Evolutionary conservation across 2,113 vertebrate species (phyloP).

Genomic region (Cebus imitator): DNA sequence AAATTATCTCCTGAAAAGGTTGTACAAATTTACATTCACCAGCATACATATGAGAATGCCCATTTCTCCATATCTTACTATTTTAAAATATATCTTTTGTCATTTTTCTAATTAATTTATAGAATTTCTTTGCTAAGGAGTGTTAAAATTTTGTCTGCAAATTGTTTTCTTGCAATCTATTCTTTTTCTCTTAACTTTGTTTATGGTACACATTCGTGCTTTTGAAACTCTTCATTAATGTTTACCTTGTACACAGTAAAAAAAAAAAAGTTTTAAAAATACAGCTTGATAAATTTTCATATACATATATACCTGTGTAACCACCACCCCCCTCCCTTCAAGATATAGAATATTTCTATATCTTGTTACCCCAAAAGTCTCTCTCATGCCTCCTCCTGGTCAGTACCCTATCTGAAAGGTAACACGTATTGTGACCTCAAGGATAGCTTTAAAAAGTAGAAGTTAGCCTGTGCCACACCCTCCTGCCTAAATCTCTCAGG

Average conservation of each 20-base stretch:
- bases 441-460: background rate
- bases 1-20: background rate
- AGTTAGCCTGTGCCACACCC: background rate
- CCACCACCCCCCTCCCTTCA: background rate
- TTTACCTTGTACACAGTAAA: background rate
- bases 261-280: background rate
- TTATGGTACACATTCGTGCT: background rate
- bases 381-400: background rate
- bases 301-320: background rate
- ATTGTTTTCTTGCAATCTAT: background rate
- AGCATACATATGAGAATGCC: background rate
- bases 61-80: background rate
- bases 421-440: background rate
- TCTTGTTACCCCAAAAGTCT: background rate
- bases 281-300: background rate
- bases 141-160: background rate
- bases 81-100: background rate
- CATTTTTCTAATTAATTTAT: background rate
- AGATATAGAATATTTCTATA: background rate
- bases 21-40: background rate
- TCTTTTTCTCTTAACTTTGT: background rate
- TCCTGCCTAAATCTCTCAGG: background rate
- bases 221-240: background rate
- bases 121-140: background rate
- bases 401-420: background rate